Evolutionary conservation across 2,888 invertebrate genomes (phyloP), one percentile per base, ranked within the genome.

Genomic region (Omphaloscelis lunosa): DNA sequence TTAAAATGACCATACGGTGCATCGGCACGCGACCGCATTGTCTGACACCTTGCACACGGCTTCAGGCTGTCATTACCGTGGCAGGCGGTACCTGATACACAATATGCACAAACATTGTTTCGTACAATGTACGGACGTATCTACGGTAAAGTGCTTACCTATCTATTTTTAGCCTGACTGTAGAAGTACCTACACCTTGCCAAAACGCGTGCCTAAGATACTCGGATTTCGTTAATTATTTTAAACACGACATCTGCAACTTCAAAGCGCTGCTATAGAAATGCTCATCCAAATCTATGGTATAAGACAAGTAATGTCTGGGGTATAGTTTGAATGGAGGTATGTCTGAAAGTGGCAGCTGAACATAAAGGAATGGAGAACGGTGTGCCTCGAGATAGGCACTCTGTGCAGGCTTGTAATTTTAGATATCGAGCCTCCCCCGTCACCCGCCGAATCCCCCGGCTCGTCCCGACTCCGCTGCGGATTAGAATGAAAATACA

Each of bases 401-500:
- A 94, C 94, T 95, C 94, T 93, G 92, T 92, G 94, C 93, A 94
- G 94, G 93, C 93, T 96, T 95, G 95, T 95, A 95, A 96, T 96
- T 95, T 96, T 95, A 95, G 95, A 96, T 96, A 96, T 95, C 95
- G 93, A 94, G 93, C 93, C 94, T 93, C 92, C 89, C 82, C 87
- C 88, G 86, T 88, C 89, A 86, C 89, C 92, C 90, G 88, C 85
- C 85, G 89, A 92, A 91, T 91, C 92, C 92, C 94, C 91, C 89
- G 89, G 89, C 93, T 93, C 94, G 90, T 89, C 91, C 93, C 93
- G 87, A 90, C 91, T 92, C 91, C 91, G 86, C 91, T 91, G 92
- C 91, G 94, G 95, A 96, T 96, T 95, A 96, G 93, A 95, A 95
- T 95, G 95, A 95, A 94, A 96, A 95, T 93, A 96, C 95, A 95